Base-by-base conservation (phyloP, 1,140 invertebrate genomes). In the Trichonephila clavata region DNA sequence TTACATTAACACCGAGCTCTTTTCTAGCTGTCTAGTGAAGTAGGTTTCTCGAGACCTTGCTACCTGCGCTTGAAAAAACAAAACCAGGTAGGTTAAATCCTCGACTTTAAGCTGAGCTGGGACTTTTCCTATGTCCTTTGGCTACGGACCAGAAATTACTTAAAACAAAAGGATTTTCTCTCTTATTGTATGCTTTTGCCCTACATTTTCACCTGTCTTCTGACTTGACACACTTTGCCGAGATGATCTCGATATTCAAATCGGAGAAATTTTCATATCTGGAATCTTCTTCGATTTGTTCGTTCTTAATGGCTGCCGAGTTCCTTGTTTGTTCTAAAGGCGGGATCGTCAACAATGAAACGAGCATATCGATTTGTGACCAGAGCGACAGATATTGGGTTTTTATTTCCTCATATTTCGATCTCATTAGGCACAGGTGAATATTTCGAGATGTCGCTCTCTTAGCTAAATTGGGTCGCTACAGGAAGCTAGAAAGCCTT, bases 91-190 rank as follows among this genome's bases (percentile, higher is more conserved):
- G 61, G 71, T 18, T 50, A 77, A 68, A 21, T 27, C 65, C 65
- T 68, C 65, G 65, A 68, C 61, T 32, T 39, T 71, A n/a, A 8
- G 21, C 20, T 89, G 39, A 43, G 63, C 61, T 39, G 43, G 86
- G 86, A 57, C 27, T 71, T 89, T 59, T 43, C 86, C 27, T 87
- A n/a, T 68, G 86, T 39, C 86, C 86, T 88, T 88, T 88, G 86
- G 65, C 86, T 43, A 18, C 20, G 16, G 63, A 89, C 60, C 86
- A 89, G 63, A 88, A 89, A 89, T 89, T 57, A n/a, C 65, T 89
- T 14, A n/a, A 87, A 89, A 89, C 86, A 89, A 89, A 89, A 61
- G 65, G 65, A 39, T 89, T 61, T 50, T 43, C 59, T 61, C 27
- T 89, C 39, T 77, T 50, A 50, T 50, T 50, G 50, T 50, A 50